These are phyloP conservation scores for Mareca strepera DNA, from an alignment of 2,797 vertebrate genomes.

Conservation along the genomic window DNA sequence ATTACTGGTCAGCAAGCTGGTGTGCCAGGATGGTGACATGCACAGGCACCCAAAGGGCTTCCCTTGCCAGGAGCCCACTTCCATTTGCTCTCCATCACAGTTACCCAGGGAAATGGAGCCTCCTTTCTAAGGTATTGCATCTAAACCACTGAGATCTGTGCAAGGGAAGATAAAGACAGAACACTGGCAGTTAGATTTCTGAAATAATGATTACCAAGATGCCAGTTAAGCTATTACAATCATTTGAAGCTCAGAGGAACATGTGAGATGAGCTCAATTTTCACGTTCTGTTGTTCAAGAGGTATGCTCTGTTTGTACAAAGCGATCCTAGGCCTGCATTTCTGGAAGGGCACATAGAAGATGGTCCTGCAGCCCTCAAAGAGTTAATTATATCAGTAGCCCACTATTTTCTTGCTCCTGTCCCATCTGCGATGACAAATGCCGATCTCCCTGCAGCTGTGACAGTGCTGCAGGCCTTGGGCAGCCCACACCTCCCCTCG, in stretches of 20 bases:
- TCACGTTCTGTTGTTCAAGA: neutral
- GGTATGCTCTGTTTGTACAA: neutral
- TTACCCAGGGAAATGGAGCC: neutral
- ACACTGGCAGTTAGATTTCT: neutral
- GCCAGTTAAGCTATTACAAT: neutral
- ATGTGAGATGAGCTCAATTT: neutral
- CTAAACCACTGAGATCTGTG: neutral
- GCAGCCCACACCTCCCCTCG: neutral
- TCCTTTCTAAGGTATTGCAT: neutral
- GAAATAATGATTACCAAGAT: neutral
- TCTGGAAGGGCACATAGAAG: neutral
- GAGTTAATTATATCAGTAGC: neutral
- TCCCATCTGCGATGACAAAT: neutral
- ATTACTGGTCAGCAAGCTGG: conserved; percentile 60
- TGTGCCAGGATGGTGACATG: neutral
- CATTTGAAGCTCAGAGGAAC: neutral
- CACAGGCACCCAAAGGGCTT: neutral
- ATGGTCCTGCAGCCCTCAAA: accelerated
- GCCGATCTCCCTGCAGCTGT: neutral
- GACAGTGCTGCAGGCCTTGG: neutral
- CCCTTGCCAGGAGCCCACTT: neutral
- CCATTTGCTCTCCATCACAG: neutral
- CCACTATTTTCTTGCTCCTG: neutral
- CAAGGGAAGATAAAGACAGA: neutral
- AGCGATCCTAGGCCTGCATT: neutral